Conservation (phyloP, 2,888 invertebrate species). For the Hylaea fasciaria region DNA sequence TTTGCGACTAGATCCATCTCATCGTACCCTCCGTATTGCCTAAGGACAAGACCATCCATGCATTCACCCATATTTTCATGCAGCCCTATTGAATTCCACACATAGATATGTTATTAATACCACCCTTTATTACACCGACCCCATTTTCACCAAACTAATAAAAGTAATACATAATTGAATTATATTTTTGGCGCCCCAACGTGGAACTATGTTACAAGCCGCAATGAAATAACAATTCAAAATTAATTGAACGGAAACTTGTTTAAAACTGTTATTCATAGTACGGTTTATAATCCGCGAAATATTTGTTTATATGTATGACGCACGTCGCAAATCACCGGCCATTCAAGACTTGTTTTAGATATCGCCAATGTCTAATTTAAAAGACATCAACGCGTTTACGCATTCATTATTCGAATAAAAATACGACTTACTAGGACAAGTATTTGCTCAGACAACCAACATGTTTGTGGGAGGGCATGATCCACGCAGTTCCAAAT, state of each 20-base stretch:
- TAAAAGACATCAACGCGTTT: too few species aligned
- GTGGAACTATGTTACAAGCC: slow-evolving; percentile 20
- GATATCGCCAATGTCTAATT: too few species aligned
- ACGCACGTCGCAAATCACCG: not conserved
- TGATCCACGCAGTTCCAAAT: too few species aligned
- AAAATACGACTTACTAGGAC: too few species aligned
- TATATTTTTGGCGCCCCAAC: slow-evolving; percentile 45
- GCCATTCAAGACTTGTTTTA: too few species aligned
- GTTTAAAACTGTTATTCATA: slow-evolving; percentile 22
- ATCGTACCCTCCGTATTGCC: not conserved
- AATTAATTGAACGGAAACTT: slow-evolving; percentile 57
- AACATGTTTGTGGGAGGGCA: too few species aligned
- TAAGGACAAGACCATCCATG: slow-evolving; percentile 12
- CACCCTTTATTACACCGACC: slow-evolving; percentile 28
- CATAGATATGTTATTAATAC: slow-evolving; percentile 23
- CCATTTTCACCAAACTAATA: slow-evolving; percentile 13
- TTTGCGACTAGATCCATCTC: not conserved
- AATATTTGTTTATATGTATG: not conserved
- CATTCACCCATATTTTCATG: slow-evolving; percentile 23
- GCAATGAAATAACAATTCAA: slow-evolving; percentile 37
- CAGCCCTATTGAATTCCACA: slow-evolving; percentile 26
- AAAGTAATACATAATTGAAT: slow-evolving; percentile 27
- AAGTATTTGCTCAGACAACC: too few species aligned
- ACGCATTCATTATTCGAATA: too few species aligned
- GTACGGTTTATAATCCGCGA: slow-evolving; percentile 18